Evolutionary conservation across 2,113 vertebrate genomes (phyloP), one percentile per base, ranked within the genome.

Genomic region (Mugil cephalus): DNA sequence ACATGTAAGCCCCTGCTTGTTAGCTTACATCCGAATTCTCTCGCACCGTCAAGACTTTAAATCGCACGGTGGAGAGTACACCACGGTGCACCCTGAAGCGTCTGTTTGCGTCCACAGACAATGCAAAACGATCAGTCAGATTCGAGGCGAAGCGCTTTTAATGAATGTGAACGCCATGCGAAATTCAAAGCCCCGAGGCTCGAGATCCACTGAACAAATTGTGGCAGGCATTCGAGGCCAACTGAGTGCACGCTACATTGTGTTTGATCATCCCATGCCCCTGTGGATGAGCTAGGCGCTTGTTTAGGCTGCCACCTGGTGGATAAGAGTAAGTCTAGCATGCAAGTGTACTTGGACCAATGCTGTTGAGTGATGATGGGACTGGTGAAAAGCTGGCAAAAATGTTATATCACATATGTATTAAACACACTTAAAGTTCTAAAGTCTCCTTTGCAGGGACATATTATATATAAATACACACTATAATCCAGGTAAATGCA

Each of bases 221-320:
- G 45, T 52, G 38, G 45, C 36, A 18, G 72, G 77, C 60, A 70
- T 74, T 79, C 71, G 39, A 39, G 43, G 55, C 61, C 73, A 64
- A 59, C 39, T 48, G 43, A 77, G 58, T 19, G 35, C 58, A 64
- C 11, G 61, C 5, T 30, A 24, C 36, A 66, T 65, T 79, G 48
- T 77, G 45, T 60, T 54, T 59, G 52, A 79, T 80, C 60, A 62
- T 17, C 63, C 36, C 43, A 59, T 4, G 46, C 35, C 19, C 19
- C 59, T 42, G 56, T 45, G 52, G 15, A 43, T 8, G 11, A 30
- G 1, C 4, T 21, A 0, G 11, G 8, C 42, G 30, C 74, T 83
- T n/a, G 72, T 77, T 46, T 45, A 62, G 43, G 67, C 60, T 82
- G 86, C 80, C 90, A 76, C 61, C 90, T 88, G 35, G 63, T 87